Evolutionary conservation across 2,888 invertebrate genomes (phyloP), one percentile per base, ranked within the genome.

Genomic region (Drosophila bunnanda): DNA sequence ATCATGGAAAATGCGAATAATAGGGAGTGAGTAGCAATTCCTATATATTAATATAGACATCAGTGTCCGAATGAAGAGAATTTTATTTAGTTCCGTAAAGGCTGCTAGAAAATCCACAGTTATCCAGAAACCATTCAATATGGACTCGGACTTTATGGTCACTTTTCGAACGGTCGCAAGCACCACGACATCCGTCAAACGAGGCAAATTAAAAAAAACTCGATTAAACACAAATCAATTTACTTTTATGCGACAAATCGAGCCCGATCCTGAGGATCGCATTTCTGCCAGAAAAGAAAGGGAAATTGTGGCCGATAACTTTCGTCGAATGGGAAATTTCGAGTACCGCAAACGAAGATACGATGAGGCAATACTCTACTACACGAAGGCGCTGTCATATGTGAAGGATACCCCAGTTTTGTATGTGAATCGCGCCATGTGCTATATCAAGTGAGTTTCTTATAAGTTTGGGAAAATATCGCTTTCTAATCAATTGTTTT

Each of bases 381-480:
- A 88, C 20, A 75, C 39, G 8, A 74, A 64, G 38, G 85, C 82
- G 1, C 28, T 85, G 48, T 13, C 39, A 0, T 75, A 79, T 17
- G 67, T 85, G 1, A 39, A 22, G 0, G 79, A 88, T 60, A 75
- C 89, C 0, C 76, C 78, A 1, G 85, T 85, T 3, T 58, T 85
- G 0, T 84, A 87, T 43, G 22, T 84, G 0, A 85, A 88, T 72
- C 84, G 84, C 0, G 84, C 80, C 9, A 52, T 80, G 22, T 80
- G 80, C 20, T 34, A 61, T n/a, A 53, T 81, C 4, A 85, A 72
- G 85, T 85, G n/a, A 17, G 75, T 60, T 12, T 13, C 8, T 17
- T 5, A 6, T 10, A 15, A n/a, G n/a, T 17, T 17, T 8, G 2
- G 0, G 6, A 4, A 10, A 15, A 4, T 20, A 1, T 36, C 3